phyloP scores from a whole-genome alignment of 2,797 vertebrate species.

The Scleropages formosus region DNA sequence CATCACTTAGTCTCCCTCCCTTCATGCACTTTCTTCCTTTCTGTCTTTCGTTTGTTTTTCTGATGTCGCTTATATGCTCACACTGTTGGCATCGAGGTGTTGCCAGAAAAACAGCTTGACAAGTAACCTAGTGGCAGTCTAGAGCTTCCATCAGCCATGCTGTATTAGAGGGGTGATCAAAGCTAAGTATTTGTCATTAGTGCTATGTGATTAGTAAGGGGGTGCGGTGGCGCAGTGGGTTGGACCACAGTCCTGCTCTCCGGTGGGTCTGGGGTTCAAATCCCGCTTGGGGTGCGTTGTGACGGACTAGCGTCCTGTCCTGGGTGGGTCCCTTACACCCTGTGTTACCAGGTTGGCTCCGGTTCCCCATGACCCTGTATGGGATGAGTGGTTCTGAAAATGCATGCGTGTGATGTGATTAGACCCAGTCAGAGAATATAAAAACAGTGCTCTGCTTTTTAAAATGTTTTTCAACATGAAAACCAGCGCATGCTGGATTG shows the following conservation, averaged over 20 bases:
- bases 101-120: slow-evolving; percentile 51
- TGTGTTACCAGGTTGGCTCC: too few relatives aligned
- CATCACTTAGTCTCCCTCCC: background rate
- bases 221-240: too few relatives aligned
- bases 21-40: background rate
- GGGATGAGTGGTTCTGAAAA: too few relatives aligned
- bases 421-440: background rate
- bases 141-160: slow-evolving; percentile 38
- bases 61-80: background rate
- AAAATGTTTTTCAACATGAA: background rate
- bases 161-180: background rate
- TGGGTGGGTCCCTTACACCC: too few relatives aligned
- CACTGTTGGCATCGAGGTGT: slow-evolving; percentile 38
- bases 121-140: slow-evolving; percentile 52
- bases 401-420: too few relatives aligned
- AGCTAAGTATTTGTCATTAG: background rate
- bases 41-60: background rate
- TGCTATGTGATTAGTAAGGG: too few relatives aligned
- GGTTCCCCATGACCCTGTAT: too few relatives aligned
- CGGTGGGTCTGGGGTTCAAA: too few relatives aligned
- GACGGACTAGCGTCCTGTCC: too few relatives aligned
- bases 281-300: too few relatives aligned
- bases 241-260: too few relatives aligned
- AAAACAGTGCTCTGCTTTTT: background rate
- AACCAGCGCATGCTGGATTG: background rate